Percentiles rank a stretch among this genome's conserved stretches.
phyloP scores from a whole-genome alignment of 1,140 invertebrate species.

The Rhizoglyphus robini region DNA sequence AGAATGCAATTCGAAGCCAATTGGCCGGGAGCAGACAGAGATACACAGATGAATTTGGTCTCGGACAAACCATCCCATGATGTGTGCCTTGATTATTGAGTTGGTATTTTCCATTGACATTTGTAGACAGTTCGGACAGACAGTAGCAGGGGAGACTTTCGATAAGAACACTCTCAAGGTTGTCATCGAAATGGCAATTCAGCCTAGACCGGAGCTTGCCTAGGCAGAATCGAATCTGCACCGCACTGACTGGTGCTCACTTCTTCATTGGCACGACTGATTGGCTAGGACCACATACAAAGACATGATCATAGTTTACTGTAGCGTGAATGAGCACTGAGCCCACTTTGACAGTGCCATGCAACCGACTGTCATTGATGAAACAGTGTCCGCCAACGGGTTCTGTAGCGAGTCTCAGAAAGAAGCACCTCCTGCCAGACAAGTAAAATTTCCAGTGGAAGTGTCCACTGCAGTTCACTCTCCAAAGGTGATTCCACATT shows the following conservation, averaged over 20 bases:
- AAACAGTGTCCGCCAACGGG: background rate
- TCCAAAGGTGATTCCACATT: no score
- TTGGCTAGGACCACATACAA: background rate
- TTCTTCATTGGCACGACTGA: constrained; percentile 1
- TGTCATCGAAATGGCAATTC: background rate
- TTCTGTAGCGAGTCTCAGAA: no score
- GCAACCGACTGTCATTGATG: background rate
- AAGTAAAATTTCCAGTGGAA: background rate
- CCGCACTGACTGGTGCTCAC: background rate
- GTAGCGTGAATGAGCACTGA: no score
- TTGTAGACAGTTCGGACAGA: background rate
- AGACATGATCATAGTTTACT: background rate
- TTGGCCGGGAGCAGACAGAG: no score
- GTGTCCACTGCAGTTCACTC: background rate
- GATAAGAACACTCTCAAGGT: background rate
- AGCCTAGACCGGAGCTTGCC: background rate
- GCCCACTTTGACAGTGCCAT: no score
- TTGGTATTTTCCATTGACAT: constrained; percentile 16
- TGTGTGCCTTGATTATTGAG: background rate
- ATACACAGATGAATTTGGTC: no score
- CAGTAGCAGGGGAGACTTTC: background rate
- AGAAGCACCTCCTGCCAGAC: no score
- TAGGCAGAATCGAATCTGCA: background rate
- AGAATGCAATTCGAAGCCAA: no score
- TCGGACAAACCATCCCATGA: no score